A percentile compares a stretch with the other conserved stretches of the same genome.
Conservation (phyloP, 2,113 vertebrate genomes). For the Otolemur garnettii region DNA sequence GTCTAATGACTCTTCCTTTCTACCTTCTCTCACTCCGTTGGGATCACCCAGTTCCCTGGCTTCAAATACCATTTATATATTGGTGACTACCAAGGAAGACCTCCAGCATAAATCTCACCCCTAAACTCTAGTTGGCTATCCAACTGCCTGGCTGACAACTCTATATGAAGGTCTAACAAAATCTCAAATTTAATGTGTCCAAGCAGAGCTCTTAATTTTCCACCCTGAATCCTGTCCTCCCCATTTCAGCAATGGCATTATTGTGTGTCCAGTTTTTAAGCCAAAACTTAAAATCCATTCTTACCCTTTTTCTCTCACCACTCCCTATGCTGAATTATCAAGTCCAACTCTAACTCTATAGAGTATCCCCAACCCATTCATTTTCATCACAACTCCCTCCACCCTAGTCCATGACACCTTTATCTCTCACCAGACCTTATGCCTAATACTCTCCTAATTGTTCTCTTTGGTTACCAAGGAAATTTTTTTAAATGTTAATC, state of each 20-base stretch:
- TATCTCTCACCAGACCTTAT: background rate
- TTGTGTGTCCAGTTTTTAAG: background rate
- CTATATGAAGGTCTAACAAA: background rate
- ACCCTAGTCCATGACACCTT: background rate
- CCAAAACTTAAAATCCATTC: background rate
- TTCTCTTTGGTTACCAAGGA: background rate
- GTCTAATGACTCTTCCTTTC: background rate
- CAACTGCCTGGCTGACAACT: background rate
- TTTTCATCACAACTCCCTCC: background rate
- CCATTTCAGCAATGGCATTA: background rate
- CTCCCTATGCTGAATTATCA: background rate
- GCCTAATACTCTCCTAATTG: background rate
- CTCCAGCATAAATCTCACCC: background rate
- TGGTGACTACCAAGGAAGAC: background rate
- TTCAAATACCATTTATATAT: background rate
- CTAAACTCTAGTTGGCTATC: background rate
- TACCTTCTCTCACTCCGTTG: background rate
- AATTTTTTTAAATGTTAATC: constrained; percentile 33
- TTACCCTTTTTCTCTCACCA: background rate
- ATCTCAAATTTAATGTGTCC: background rate
- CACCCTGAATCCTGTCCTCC: background rate
- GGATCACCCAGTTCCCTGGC: background rate
- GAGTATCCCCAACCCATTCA: background rate
- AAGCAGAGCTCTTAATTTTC: background rate
- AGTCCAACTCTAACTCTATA: background rate